Conservation (phyloP, 2,888 invertebrate genomes). For the Trissolcus brochymenae region DNA sequence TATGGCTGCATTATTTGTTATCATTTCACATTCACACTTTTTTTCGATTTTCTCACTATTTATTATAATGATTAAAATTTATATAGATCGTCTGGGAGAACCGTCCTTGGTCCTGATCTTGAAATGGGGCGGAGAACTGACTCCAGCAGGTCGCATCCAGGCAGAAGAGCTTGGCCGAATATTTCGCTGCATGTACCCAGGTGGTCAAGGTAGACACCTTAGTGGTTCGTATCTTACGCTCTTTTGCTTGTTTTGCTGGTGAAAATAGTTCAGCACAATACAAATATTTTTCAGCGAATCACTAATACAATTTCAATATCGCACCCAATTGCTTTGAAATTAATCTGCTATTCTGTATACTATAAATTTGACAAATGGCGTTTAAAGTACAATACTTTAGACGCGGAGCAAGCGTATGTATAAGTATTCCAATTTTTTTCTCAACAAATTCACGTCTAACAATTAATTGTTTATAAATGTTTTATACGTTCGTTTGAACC, state of each 20-base stretch:
- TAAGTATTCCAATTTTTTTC: background rate
- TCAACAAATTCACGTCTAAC: too few species aligned
- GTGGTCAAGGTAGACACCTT: constrained; percentile 93
- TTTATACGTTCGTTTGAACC: too few species aligned
- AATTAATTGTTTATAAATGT: too few species aligned
- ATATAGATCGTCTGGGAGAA: constrained; percentile 88
- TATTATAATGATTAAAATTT: constrained; percentile 3
- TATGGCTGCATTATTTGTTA: constrained; percentile 42
- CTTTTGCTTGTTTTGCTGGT: constrained; percentile 65
- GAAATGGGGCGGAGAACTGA: constrained; percentile 99
- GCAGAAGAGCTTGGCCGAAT: constrained; percentile 98
- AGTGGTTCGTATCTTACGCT: constrained; percentile 81
- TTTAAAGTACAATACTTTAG: too few species aligned
- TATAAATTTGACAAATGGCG: too few species aligned
- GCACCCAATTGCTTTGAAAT: constrained; percentile 39
- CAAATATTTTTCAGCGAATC: constrained; percentile 52
- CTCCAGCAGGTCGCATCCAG: constrained; percentile 97
- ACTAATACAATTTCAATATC: constrained; percentile 39
- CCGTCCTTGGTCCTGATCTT: constrained; percentile 97
- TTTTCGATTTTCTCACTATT: background rate
- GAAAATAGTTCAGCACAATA: constrained; percentile 55
- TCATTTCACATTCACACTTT: background rate
- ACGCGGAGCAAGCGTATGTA: too few species aligned
- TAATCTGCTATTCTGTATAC: constrained; percentile 14
- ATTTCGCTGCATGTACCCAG: constrained; percentile 99